Evolutionary conservation across 2,888 invertebrate species (phyloP), one percentile per base, ranked within the genome.

Genomic region (Cataglyphis rosenhaueri): DNA sequence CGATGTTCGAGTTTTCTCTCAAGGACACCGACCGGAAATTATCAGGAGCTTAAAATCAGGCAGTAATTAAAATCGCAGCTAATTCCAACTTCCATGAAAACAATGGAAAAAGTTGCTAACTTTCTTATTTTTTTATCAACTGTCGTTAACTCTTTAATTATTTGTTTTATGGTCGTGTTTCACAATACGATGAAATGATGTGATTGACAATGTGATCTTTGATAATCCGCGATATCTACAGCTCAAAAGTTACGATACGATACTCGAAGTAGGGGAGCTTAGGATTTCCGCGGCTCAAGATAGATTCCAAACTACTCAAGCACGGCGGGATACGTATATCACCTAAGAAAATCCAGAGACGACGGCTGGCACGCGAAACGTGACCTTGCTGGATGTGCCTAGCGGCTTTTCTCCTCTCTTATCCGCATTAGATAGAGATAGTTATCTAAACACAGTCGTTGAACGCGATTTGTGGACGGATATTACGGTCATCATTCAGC

Each of bases 401-500:
- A 71, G 18, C 18, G 29, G 15, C 6, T 38, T n/a, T 35, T 64
- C 44, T 41, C 5, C 25, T 29, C 32, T 25, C 59, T 71, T 35
- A 79, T 44, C 73, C 12, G 35, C 32, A n/a, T 52, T 44, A 59
- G 78, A 78, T 78, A 59, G 78, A 78, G 78, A 79, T 79, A 21
- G 57, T 35, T 41, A 79, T 79, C 78, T 73, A 44, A 59, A 59
- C 44, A 79, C 59, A 73, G 73, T 73, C 78, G 44, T 79, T 71
- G 59, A 79, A 79, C 78, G 44, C 73, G 44, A 79, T 71, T 71
- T 73, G 78, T 71, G 59, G 74, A 79, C 78, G 78, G 78, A 79
- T 79, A 79, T 79, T 79, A 44, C 21, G 59, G 73, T 71, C 78
- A 79, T 79, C 78, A 44, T 12, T 79, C 78, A 79, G 74, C 32